Base-by-base conservation (phyloP, 2,797 vertebrate species). In the Sciaenops ocellatus region DNA sequence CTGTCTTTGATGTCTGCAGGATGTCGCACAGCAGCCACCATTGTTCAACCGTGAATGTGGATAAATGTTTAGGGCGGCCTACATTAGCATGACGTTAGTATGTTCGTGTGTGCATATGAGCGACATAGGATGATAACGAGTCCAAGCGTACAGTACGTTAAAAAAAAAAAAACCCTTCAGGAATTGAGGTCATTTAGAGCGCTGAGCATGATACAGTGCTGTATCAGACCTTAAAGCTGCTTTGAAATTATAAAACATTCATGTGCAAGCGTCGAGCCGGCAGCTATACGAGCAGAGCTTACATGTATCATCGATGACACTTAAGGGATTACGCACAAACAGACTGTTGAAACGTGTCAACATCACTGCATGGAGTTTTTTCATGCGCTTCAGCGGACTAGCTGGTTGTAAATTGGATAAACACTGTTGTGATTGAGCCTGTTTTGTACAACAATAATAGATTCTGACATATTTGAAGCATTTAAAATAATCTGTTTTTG, bases 201-300 rank as follows among this genome's bases (percentile, higher is more conserved):
- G 16, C 68, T 80, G 73, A 28, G 52, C 65, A 51, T 50, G 80
- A 79, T 71, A 48, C 67, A 51, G 59, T 61, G 75, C 57, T 28
- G 67, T 76, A 48, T 67, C 50, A 65, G 73, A 60, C 64, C 57
- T 76, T 56, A 60, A 66, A 82, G 63, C 76, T 48, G 65, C 71
- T 76, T 82, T 70, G 65, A 78, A 75, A 66, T 30, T 59, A 76
- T 83, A 30, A 91, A 89, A 86, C 80, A 78, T 85, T 87, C 73
- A 80, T 81, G 81, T 59, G 77, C 5, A 34, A 81, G 61, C 46
- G 5, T 15, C 24, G 62, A 82, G 75, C 84, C 82, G 52, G 68
- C 69, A 81, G 84, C 73, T n/a, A 20, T 56, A 70, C 38, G 73
- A 62, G 70, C 64, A 28, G 76, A 54, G 73, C 73, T 78, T 78